These are phyloP conservation scores for Chaetura pelagica DNA, from an alignment of 2,113 vertebrate species.

Conservation along the genomic window DNA sequence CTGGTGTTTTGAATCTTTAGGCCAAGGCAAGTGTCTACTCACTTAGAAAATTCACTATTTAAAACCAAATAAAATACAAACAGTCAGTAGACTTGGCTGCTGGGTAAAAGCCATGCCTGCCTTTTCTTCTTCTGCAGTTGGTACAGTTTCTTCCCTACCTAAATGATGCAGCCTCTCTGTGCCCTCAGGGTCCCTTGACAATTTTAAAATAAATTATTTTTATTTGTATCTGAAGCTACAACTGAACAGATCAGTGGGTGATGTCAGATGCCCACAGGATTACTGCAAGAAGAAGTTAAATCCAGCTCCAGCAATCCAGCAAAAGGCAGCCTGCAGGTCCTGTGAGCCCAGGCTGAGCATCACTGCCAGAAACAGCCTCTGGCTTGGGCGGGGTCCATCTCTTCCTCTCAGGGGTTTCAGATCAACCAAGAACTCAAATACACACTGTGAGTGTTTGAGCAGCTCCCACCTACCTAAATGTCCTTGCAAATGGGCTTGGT, in stretches of 20 bases:
- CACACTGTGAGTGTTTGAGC: not conserved
- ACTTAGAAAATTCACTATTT: not conserved
- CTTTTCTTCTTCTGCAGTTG: not conserved
- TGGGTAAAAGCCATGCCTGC: not conserved
- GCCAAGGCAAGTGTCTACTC: not conserved
- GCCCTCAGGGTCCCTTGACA: not conserved
- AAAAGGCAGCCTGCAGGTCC: not conserved
- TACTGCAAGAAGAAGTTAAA: not conserved
- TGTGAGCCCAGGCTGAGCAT: not conserved
- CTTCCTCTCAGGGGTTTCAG: not conserved
- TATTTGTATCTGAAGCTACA: not conserved
- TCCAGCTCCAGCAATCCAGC: not conserved
- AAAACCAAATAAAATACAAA: not conserved
- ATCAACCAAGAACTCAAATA: not conserved
- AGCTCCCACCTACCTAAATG: not conserved
- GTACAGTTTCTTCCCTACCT: not conserved
- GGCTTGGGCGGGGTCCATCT: not conserved
- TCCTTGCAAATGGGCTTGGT: not conserved
- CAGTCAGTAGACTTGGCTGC: not conserved
- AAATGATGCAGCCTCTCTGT: not conserved
- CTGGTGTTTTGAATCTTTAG: not conserved
- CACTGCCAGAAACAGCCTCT: accelerated
- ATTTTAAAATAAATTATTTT: not conserved
- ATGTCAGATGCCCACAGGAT: not conserved
- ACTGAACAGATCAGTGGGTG: not conserved